Evolutionary conservation across 2,797 vertebrate species (phyloP), one percentile per base, ranked within the genome.

Genomic region (Muscicapa striata): DNA sequence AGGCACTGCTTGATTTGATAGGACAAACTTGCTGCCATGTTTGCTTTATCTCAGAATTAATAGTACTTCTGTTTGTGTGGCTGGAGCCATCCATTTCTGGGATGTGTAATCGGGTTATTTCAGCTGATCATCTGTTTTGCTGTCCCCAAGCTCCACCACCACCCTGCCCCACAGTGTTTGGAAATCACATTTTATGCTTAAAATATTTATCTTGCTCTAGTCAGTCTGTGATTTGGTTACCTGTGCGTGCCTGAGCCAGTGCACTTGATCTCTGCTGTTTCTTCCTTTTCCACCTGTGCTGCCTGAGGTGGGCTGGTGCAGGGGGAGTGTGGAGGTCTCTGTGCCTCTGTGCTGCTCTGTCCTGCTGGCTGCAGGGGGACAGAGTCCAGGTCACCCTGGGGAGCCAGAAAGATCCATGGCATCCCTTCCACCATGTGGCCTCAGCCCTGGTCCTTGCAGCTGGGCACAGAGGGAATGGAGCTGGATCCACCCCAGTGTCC

Each of bases 131-230:
- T 95, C 92, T 90, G 10, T 96, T 95, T 58, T 83, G 77, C 93
- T 94, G 75, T 93, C 89, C 95, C 94, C 84, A 26, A 8, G 7
- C 66, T 81, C 41, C 78, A 36, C 83, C 1, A 1, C 87, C 36
- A 45, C 74, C 66, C 82, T 77, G 80, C 84, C 92, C 93, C 74
- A 18, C 0, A 34, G 87, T 54, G 78, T 83, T 54, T 58, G 89
- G 84, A 89, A 93, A 96, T 97, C 41, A 45, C 73, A 81, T 95
- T 95, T 92, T 43, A 41, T 40, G 75, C 58, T 85, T 95, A 75
- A 94, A 97, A 90, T 95, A 94, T 92, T 94, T 94, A 78, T 95
- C 93, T 83, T 87, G 38, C 78, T 67, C 82, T 94, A 51, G 68
- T 80, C 89, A 36, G 66, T 1, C 69, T 0, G 10, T 76, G 90